Percentiles rank a stretch among this genome's conserved stretches.
Conservation (phyloP, 2,113 vertebrate genomes). For the Triplophysa tibetana region DNA sequence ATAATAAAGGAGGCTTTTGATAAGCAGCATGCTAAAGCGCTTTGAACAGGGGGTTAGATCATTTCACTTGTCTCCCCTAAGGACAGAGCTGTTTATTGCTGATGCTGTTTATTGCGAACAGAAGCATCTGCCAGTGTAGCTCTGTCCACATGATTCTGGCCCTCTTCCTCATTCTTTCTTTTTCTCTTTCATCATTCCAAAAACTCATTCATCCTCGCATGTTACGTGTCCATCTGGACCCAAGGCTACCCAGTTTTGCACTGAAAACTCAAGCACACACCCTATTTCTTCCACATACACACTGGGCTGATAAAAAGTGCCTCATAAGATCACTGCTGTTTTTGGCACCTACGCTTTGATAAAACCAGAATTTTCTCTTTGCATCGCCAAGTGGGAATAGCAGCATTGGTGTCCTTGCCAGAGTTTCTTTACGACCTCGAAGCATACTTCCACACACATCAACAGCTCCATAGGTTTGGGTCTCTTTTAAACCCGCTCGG, state of each 20-base stretch:
- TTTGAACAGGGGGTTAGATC: conserved; percentile 54
- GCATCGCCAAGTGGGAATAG: conserved; percentile 18
- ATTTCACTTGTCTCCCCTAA: conserved; percentile 52
- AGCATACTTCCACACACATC: conserved; percentile 47
- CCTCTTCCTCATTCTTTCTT: conserved; percentile 42
- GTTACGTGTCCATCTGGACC: conserved; percentile 55
- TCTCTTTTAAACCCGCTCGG: conserved; percentile 57
- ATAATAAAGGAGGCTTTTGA: conserved; percentile 60
- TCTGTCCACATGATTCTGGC: conserved; percentile 23
- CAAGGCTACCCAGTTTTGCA: conserved; percentile 29
- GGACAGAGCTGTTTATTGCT: conserved; percentile 64
- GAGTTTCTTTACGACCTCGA: conserved; percentile 55
- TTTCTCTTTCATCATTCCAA: conserved; percentile 48
- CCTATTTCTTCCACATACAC: background rate
- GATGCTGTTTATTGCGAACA: conserved; percentile 62
- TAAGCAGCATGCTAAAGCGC: conserved; percentile 59
- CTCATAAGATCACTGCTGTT: conserved; percentile 51
- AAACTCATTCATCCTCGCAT: conserved; percentile 56
- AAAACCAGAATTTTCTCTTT: conserved; percentile 50
- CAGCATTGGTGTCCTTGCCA: conserved; percentile 37
- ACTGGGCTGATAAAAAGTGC: conserved; percentile 23
- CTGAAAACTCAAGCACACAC: conserved; percentile 21
- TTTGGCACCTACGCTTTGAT: conserved; percentile 54
- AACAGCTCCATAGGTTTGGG: conserved; percentile 47
- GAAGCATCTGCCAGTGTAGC: conserved; percentile 51